Evolutionary conservation across 2,888 invertebrate genomes (phyloP).

Genomic region (Cylindroiulus punctatus): DNA sequence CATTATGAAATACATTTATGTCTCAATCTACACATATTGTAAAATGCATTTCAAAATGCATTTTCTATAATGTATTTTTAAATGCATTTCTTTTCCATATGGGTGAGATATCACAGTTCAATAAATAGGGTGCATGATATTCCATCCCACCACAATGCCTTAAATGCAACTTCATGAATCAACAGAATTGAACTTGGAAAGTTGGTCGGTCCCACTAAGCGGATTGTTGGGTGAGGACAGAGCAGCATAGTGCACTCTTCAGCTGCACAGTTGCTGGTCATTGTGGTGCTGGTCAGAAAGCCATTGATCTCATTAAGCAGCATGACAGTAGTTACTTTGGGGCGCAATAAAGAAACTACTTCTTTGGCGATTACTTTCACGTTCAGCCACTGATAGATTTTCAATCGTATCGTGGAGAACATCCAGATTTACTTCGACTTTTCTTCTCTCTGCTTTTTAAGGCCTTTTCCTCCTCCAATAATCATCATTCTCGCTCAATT

Average conservation of each 20-base stretch:
- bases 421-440: not conserved
- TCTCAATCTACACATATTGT: too few species aligned
- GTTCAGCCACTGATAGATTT: constrained; percentile 31
- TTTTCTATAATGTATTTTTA: too few species aligned
- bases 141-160: too few species aligned
- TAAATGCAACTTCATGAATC: too few species aligned
- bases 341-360: not conserved
- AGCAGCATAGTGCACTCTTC: not conserved
- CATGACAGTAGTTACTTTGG: constrained; percentile 7
- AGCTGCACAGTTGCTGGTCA: not conserved
- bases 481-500: constrained; percentile 38
- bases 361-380: constrained; percentile 34
- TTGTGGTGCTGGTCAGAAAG: not conserved
- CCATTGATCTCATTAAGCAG: not conserved
- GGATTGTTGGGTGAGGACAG: not conserved
- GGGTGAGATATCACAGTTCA: too few species aligned
- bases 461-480: constrained; percentile 8
- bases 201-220: not conserved
- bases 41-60: too few species aligned
- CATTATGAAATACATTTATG: too few species aligned
- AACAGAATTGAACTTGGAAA: too few species aligned
- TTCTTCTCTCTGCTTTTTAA: not conserved
- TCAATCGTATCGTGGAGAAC: not conserved
- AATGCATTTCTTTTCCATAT: too few species aligned
- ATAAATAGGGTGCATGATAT: too few species aligned